Base-by-base conservation (phyloP, 2,113 vertebrate species). In the Podilymbus podiceps region DNA sequence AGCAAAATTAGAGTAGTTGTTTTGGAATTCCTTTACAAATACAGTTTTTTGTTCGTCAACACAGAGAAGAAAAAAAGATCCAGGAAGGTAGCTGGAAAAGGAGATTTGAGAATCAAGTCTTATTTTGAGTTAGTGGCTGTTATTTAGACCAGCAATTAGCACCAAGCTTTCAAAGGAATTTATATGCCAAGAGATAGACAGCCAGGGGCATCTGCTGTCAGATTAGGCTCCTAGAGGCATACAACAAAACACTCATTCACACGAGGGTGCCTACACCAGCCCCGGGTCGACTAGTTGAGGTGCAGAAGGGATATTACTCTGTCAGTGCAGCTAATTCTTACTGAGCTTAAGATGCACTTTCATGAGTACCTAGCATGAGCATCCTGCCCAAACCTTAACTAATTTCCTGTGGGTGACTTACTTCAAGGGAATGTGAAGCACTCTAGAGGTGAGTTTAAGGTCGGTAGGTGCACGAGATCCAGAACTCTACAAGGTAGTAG, bases 381-480 rank as follows among this genome's bases (percentile, higher is more conserved):
- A 80, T 19, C 9, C 15, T 62, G 12, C 11, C n/a, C 17, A 71
- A 92, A 71, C 3, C 5, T 81, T 12, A 53, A 35, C 2, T n/a
- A 14, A 62, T 66, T 84, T 84, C 24, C 21, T 3, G 0, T 21
- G 12, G 3, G 8, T 69, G 16, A 53, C 33, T 59, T n/a, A 53
- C 33, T 59, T n/a, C 6, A 42, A 63, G 14, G 23, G 15, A 6
- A 3, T 52, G 12, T 14, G 9, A 90, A 78, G 25, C 66, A 46
- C 3, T 40, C 38, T 47, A 66, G 28, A 12, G 68, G 49, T 1
- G 1, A n/a, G 17, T 84, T 59, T 63, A 47, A 72, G 8, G 11
- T 33, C 0, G 0, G 4, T 3, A 8, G 7, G 16, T 49, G 3
- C 5, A 16, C 9, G 62, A 79, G 12, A 12, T 75, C 8, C 52